Base-by-base conservation (phyloP, 2,113 vertebrate species). In the Sterrhoptilus dennistouni region DNA sequence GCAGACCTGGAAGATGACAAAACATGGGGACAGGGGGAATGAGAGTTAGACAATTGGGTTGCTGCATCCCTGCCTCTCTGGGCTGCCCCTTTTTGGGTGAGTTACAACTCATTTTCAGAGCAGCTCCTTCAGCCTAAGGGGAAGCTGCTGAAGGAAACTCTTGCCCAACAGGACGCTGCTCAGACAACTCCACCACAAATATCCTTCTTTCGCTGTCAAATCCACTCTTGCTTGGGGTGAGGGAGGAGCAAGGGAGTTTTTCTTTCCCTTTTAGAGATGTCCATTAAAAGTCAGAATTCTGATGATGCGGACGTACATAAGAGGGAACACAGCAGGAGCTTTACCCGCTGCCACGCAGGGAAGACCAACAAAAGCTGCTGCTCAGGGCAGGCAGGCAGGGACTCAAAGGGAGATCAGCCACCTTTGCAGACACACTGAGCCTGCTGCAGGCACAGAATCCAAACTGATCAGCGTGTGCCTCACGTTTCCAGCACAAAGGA, bases 181-280 rank as follows among this genome's bases (percentile, higher is more conserved):
- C 89, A 94, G 95, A 95, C 90, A 87, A 68, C 56, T 69, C 81
- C 24, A 91, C 61, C 91, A 87, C 69, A 93, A 93, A 50, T 31
- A 77, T 52, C 56, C 65, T 72, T 60, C 60, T 78, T 79, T 45
- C 0, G 0, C 59, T 65, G 56, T 83, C 74, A 91, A 87, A 91
- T 69, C 66, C 61, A 68, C 47, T 56, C 57, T 53, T 78, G 79
- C 82, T 33, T 9, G 45, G 35, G 47, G 83, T 31, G 24, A 91
- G 35, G 90, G 78, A 95, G 70, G 38, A 86, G 80, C 21, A 68
- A 49, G 38, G 76, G 89, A 97, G 52, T 31, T 70, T 88, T 96
- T 22, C 56, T 80, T 75, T 83, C 81, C 19, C 42, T 52, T 92
- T 69, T 27, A 71, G 65, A 89, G 53, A 72, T 14, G 35, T 31